Base-by-base conservation (phyloP, 2,797 vertebrate genomes). In the Poeciliopsis presidionis region DNA sequence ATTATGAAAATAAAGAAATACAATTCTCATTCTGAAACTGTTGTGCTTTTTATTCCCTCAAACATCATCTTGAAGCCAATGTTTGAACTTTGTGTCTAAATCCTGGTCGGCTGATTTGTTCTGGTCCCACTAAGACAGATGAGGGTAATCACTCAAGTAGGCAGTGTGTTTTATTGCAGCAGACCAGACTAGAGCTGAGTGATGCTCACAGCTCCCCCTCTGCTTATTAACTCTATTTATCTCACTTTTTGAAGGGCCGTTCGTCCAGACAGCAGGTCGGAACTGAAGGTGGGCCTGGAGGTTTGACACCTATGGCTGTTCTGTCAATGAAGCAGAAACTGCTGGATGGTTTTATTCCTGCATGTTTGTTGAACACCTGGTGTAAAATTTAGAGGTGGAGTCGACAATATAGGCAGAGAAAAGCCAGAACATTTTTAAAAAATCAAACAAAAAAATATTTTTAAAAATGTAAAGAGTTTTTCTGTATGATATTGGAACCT, bases 171-270 rank as follows among this genome's bases (percentile, higher is more conserved):
- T 94, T 91, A 93, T 94, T 95, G 91, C 83, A 85, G 82, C 86
- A 28, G 87, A 81, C 81, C 84, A 16, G 77, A 82, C 80, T 59
- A 86, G 74, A 84, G 87, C 84, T 85, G 83, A 88, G 89, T 87
- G 89, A 91, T 74, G 79, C 84, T 4, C 84, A 47, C 33, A 49
- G 85, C 87, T 81, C 81, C 88, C 88, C 39, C 0, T 84, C 72
- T 74, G 69, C 88, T 90, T 93, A 94, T 95, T 91, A 94, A 93
- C 89, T 76, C 88, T 87, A 86, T 91, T 91, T 88, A 89, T 95
- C 93, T 93, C 85, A 49, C 78, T 87, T 84, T 84, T 88, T 83
- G 82, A 87, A 82, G 79, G 72, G 85, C 76, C 74, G 55, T 61
- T 14, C 76, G 81, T 72, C 75, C 69, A 75, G 71, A 75, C 76